Base-by-base conservation (phyloP, 2,113 vertebrate species). In the Ophthalmolycus amberensis region DNA sequence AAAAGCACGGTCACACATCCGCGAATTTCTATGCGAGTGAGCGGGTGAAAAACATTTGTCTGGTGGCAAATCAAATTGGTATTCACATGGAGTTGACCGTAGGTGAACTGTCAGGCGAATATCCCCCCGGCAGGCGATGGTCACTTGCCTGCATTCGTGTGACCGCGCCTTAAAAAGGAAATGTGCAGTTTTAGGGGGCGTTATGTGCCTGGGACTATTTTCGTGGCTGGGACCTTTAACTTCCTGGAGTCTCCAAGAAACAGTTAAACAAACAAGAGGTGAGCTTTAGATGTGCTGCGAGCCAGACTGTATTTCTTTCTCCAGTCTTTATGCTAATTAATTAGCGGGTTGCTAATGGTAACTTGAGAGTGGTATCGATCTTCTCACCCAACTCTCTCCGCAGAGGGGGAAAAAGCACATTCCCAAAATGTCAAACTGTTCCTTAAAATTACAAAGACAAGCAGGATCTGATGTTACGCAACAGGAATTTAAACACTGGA, bases 241-340 rank as follows among this genome's bases (percentile, higher is more conserved):
- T 65, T 75, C 44, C 72, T 75, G 22, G 32, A 75, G 32, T 65
- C 62, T 65, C 32, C 32, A 75, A 40, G 22, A 65, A 52, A 38
- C 4, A 65, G 22, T 46, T 60, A 22, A 44, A 72, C 37, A 59
- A 60, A 54, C 6, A 5, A 25, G 38, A 59, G 3, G 9, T 59
- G 25, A 58, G 52, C 69, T 38, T 72, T 42, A 38, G 22, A 58
- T 6, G 34, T 10, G 12, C 37, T 40, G 15, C 16, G 29, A 46
- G 44, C 15, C 4, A 7, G 27, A 32, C 16, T 10, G 14, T 58
- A 12, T 65, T 16, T 42, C 27, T 16, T 42, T 66, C 27, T 69
- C 32, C 6, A 16, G 12, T 56, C 12, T 10, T 40, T 27, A 25
- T 38, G 52, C n/a, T 58, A 18, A 71, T n/a, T n/a, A n/a, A 15